Conservation (phyloP, 2,113 vertebrate species). For the Spheniscus mendiculus region DNA sequence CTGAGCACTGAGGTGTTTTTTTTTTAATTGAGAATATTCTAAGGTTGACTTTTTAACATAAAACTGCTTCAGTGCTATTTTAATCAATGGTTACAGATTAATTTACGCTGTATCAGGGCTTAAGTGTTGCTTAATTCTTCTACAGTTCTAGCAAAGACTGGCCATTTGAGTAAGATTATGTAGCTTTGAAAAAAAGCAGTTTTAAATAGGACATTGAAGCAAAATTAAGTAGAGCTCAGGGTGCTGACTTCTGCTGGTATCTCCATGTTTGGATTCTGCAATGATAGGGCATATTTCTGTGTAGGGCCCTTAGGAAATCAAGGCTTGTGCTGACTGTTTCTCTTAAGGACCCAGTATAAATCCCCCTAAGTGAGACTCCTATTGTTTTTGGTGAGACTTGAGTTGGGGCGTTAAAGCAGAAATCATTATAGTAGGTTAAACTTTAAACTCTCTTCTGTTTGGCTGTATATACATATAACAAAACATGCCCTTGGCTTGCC, state of each 20-base stretch:
- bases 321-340: neutral
- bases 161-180: neutral
- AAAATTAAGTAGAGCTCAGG: neutral
- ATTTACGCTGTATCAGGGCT: neutral
- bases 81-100: neutral
- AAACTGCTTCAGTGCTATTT: neutral
- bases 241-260: neutral
- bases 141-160: neutral
- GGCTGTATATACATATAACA: neutral
- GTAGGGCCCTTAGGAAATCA: neutral
- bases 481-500: neutral
- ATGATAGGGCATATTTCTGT: neutral
- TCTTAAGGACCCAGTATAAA: neutral
- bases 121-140: neutral
- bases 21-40: neutral
- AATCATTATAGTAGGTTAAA: neutral
- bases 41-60: neutral
- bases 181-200: neutral
- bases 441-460: slow-evolving; percentile 19
- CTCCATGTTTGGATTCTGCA: neutral
- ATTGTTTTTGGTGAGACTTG: neutral
- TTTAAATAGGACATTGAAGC: neutral
- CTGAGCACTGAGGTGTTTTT: neutral
- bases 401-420: neutral
- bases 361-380: neutral